Evolutionary conservation across 2,888 invertebrate species (phyloP), one percentile per base, ranked within the genome.

Genomic region (Toxonevra muliebris): DNA sequence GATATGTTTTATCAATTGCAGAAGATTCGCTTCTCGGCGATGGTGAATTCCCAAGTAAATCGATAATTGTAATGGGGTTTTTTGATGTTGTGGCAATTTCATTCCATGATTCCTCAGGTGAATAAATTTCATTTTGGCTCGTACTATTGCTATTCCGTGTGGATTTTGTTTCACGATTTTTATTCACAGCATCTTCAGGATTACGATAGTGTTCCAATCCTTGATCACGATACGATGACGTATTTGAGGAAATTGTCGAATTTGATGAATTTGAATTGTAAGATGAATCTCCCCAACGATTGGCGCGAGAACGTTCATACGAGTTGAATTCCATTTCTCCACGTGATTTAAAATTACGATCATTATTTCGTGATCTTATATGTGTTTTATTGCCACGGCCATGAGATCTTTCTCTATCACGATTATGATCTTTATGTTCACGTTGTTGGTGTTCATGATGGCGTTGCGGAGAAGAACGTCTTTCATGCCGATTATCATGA

Each of bases 51-150:
- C 12, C n/a, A n/a, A n/a, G 15, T 48, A 45, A 45, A 52, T 8
- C 13, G 7, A 30, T 30, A 30, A n/a, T 17, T 57, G 50, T 7
- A 48, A 58, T 41, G 11, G 61, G 15, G 2, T 53, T 41, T 57
- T 63, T 4, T 66, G 68, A 15, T 30, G 30, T 30, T 30, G 30
- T 60, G 11, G 12, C 4, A 19, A 45, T 52, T 58, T 66, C 69
- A 52, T 62, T 45, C 73, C 74, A 74, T 17, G 59, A 69, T 40
- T 74, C 73, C 41, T 74, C 73, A 1, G 73, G 73, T 43, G 69
- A 70, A 20, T 76, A 74, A 13, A 64, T 59, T 8, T 71, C 71
- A 68, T 68, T 45, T 11, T n/a, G 12, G 1, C 15, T 53, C 53
- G 12, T 2, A 1, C 11, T 48, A 10, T 48, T 48, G 17, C 11